Evolutionary conservation across 1,140 invertebrate genomes (phyloP).

Genomic region (Lasaia peninsularis): DNA sequence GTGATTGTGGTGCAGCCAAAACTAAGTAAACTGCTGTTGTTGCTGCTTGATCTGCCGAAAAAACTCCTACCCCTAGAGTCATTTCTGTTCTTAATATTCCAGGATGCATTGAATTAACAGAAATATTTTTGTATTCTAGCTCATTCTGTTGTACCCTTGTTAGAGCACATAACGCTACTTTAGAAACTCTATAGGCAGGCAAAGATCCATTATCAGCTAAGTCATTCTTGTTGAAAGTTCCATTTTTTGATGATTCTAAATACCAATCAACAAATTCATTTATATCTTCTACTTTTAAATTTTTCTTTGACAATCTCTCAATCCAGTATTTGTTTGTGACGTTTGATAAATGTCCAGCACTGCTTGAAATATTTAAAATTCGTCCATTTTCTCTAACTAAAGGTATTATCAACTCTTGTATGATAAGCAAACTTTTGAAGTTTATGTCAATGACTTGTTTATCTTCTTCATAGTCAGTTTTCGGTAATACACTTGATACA

Average conservation of each 20-base stretch:
- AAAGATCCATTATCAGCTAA: constrained; percentile 75
- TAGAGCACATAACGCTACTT: constrained; percentile 82
- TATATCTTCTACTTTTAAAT: constrained; percentile 78
- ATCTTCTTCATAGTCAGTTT: constrained; percentile 80
- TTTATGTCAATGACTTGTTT: constrained; percentile 82
- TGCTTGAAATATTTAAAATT: constrained; percentile 87
- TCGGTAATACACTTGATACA: constrained; percentile 79
- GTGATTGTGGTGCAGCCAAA: constrained; percentile 42
- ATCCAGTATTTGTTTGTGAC: constrained; percentile 78
- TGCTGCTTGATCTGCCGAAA: constrained; percentile 81
- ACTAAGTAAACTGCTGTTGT: constrained; percentile 53
- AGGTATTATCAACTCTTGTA: constrained; percentile 84
- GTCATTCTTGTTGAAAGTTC: constrained; percentile 59
- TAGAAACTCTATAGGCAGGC: constrained; percentile 81
- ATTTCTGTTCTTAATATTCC: constrained; percentile 85
- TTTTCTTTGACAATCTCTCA: constrained; percentile 69
- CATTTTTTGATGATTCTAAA: constrained; percentile 31
- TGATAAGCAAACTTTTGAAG: constrained; percentile 80
- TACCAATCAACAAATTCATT: no score
- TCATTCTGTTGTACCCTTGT: constrained; percentile 80
- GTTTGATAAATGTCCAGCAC: constrained; percentile 78
- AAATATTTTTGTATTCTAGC: constrained; percentile 41
- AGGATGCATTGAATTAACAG: background rate
- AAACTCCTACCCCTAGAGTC: constrained; percentile 80
- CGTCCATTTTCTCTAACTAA: constrained; percentile 81